Conservation (phyloP, 2,797 vertebrate species). For the Trachops cirrhosus region DNA sequence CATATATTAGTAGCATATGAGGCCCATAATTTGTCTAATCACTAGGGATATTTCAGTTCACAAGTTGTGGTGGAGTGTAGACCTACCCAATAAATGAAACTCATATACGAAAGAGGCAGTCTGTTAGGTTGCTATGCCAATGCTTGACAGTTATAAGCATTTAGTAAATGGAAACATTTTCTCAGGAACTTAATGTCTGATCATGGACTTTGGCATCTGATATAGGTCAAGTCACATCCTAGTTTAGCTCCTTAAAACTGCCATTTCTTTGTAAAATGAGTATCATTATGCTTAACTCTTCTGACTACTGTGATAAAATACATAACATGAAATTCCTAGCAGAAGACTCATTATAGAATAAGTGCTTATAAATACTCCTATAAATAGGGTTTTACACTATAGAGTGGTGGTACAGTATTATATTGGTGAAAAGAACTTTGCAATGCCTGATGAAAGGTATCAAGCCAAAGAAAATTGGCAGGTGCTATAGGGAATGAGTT, state of each 20-base stretch:
- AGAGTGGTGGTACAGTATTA: neutral
- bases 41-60: neutral
- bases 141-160: neutral
- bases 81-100: neutral
- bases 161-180: neutral
- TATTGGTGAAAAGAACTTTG: neutral
- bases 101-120: neutral
- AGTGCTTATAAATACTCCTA: neutral
- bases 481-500: neutral
- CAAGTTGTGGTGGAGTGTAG: neutral
- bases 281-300: neutral
- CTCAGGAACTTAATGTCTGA: neutral
- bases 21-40: neutral
- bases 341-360: neutral
- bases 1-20: neutral
- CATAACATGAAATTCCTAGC: neutral
- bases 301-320: neutral
- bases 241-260: neutral
- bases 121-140: neutral
- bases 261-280: neutral
- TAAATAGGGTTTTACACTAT: neutral
- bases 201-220: neutral
- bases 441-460: neutral
- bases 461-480: neutral
- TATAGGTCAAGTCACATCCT: neutral